Conservation (phyloP, 1,140 invertebrate species). For the Temnothorax curvispinosus region DNA sequence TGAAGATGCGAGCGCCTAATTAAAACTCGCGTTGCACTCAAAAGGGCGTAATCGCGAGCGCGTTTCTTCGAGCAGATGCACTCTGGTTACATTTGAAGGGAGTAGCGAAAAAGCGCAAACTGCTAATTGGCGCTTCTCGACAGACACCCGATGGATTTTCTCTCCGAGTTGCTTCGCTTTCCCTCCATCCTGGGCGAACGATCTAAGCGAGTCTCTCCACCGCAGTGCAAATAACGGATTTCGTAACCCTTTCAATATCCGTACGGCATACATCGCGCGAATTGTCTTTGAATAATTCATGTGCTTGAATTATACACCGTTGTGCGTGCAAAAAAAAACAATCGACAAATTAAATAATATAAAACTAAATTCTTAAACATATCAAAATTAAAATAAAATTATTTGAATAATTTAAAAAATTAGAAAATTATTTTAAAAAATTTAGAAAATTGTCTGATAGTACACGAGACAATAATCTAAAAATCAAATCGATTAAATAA, state of each 20-base stretch:
- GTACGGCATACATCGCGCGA: background rate
- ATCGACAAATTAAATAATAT: background rate
- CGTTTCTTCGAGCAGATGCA: constrained; percentile 40
- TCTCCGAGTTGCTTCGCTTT: constrained; percentile 20
- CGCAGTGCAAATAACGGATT: background rate
- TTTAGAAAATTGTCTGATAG: background rate
- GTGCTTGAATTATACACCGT: background rate
- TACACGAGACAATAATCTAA: background rate
- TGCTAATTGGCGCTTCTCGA: constrained; percentile 71
- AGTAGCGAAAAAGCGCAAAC: constrained; percentile 30
- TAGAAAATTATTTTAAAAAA: background rate
- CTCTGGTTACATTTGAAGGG: constrained; percentile 26
- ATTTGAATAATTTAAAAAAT: background rate
- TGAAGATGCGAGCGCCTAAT: constrained; percentile 51
- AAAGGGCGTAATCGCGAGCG: constrained; percentile 48
- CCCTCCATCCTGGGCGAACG: constrained; percentile 2
- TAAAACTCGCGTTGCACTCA: constrained; percentile 60
- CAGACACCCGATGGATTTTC: constrained; percentile 31
- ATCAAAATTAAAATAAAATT: background rate
- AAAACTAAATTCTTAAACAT: background rate
- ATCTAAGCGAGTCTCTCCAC: constrained; percentile 18
- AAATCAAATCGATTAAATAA: background rate
- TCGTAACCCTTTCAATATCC: background rate
- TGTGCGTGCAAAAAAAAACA: background rate
- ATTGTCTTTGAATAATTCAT: constrained; percentile 41